Conservation (phyloP, 2,797 vertebrate species). For the Natrix natrix region DNA sequence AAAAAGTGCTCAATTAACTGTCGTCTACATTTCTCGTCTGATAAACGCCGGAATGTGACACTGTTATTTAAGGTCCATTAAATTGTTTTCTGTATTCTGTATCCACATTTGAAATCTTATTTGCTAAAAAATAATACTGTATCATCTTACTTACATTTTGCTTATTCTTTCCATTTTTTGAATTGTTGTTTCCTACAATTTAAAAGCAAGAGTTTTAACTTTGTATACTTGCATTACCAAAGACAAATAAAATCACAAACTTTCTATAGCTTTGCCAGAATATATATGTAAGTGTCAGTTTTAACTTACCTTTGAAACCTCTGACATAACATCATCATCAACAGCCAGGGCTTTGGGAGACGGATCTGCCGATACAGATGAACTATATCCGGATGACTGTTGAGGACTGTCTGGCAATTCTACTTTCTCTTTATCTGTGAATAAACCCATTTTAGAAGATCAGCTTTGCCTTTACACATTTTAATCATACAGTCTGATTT, state of each 20-base stretch:
- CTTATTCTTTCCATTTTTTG: conserved; percentile 84
- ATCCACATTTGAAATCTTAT: not conserved
- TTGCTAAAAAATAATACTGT: conserved; percentile 64
- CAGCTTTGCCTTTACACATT: conserved; percentile 58
- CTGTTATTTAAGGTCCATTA: not conserved
- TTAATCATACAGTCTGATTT: conserved; percentile 59
- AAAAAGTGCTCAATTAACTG: too few species aligned
- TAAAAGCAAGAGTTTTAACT: conserved; percentile 69
- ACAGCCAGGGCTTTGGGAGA: conserved; percentile 55
- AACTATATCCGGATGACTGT: conserved; percentile 60
- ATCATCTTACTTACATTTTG: conserved; percentile 82
- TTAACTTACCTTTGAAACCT: conserved; percentile 72
- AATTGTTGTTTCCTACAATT: conserved; percentile 79
- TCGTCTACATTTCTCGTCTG: too few species aligned
- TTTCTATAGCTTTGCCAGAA: too few species aligned
- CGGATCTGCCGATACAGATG: conserved; percentile 56
- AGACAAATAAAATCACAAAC: conserved; percentile 6
- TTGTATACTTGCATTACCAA: conserved; percentile 23
- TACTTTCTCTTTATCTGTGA: conserved; percentile 61
- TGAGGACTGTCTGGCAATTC: conserved; percentile 54
- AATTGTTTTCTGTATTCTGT: not conserved
- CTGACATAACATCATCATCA: conserved; percentile 67
- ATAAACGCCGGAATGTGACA: too few species aligned
- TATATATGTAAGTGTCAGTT: conserved; percentile 29
- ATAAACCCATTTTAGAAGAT: conserved; percentile 58